A percentile compares a stretch with the other conserved stretches of the same genome.
These are phyloP conservation scores for Caenorhabditis sp. DNA, from an alignment of 2,888 invertebrate genomes.

Conservation along the genomic window DNA sequence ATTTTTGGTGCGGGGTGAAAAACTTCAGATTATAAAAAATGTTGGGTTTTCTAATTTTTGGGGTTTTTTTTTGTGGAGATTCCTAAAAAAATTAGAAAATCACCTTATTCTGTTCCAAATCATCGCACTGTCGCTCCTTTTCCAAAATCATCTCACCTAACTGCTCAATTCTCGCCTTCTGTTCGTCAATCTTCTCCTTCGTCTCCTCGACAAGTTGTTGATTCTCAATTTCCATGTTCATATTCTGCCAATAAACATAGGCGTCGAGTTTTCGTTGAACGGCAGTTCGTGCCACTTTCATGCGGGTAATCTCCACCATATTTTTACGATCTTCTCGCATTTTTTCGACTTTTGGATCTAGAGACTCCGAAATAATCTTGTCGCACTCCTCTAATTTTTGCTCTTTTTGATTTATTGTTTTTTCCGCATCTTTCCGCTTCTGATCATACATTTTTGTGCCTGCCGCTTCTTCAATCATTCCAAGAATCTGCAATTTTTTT, in stretches of 20 bases:
- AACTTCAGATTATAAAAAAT: no score
- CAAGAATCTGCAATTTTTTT: slow-evolving; percentile 78
- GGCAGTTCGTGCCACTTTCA: no score
- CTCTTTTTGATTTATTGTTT: slow-evolving; percentile 90
- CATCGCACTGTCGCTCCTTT: slow-evolving; percentile 61
- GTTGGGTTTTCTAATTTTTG: neutral
- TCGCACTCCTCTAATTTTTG: slow-evolving; percentile 81
- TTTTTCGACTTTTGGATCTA: slow-evolving; percentile 76
- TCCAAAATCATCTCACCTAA: slow-evolving; percentile 1
- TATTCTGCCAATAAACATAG: slow-evolving; percentile 11
- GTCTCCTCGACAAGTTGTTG: neutral
- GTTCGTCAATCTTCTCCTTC: neutral
- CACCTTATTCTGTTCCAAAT: slow-evolving; percentile 22
- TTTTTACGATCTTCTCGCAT: slow-evolving; percentile 84
- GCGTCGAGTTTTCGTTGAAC: slow-evolving; percentile 36
- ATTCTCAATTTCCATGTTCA: neutral
- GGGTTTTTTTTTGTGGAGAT: no score
- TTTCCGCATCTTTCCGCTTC: slow-evolving; percentile 86
- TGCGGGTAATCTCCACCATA: slow-evolving; percentile 84
- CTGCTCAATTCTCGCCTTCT: neutral
- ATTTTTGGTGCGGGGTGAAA: no score
- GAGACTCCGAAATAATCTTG: slow-evolving; percentile 77
- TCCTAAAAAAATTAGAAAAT: no score
- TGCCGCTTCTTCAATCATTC: slow-evolving; percentile 98
- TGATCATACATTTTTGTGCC: slow-evolving; percentile 95